Conservation (phyloP, 2,797 vertebrate species). For the Aphelocoma californica region DNA sequence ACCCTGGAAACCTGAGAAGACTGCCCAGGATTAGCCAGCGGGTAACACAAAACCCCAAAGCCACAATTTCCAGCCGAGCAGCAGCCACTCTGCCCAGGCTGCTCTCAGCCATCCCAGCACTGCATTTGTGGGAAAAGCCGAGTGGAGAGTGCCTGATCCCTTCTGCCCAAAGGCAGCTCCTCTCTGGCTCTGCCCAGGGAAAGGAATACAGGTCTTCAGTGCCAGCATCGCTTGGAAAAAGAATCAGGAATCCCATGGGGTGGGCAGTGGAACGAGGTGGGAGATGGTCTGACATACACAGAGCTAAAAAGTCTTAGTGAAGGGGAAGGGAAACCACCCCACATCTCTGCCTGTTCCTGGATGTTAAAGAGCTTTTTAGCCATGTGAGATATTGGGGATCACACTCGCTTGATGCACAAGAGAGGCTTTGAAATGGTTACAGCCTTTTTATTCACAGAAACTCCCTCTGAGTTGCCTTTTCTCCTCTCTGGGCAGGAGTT, state of each 20-base stretch:
- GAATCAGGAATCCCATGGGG: not conserved
- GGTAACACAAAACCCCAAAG: conserved; percentile 61
- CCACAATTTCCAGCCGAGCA: conserved; percentile 9
- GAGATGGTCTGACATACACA: not conserved
- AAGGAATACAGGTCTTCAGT: not conserved
- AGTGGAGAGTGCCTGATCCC: not conserved
- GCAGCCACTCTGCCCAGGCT: conserved; percentile 13
- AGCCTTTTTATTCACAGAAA: conserved; percentile 49
- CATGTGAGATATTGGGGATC: not conserved
- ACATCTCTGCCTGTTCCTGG: not conserved
- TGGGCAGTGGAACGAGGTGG: not conserved
- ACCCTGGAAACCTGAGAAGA: conserved; percentile 43
- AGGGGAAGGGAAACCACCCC: not conserved
- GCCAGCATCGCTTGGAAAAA: not conserved
- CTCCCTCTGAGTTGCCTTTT: conserved; percentile 57
- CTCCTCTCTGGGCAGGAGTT: conserved; percentile 40
- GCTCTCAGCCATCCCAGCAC: conserved; percentile 17
- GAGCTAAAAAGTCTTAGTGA: not conserved
- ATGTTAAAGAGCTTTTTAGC: conserved; percentile 21
- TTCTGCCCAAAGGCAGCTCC: not conserved
- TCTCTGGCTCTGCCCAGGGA: not conserved
- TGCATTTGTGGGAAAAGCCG: conserved; percentile 22
- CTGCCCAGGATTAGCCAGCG: conserved; percentile 33
- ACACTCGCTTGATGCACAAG: not conserved
- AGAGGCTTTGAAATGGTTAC: conserved; percentile 42